Percentiles rank a stretch among this genome's conserved stretches.
These are phyloP conservation scores for Drosophila nr. fundita DNA, from an alignment of 2,888 invertebrate genomes.

Conservation along the genomic window DNA sequence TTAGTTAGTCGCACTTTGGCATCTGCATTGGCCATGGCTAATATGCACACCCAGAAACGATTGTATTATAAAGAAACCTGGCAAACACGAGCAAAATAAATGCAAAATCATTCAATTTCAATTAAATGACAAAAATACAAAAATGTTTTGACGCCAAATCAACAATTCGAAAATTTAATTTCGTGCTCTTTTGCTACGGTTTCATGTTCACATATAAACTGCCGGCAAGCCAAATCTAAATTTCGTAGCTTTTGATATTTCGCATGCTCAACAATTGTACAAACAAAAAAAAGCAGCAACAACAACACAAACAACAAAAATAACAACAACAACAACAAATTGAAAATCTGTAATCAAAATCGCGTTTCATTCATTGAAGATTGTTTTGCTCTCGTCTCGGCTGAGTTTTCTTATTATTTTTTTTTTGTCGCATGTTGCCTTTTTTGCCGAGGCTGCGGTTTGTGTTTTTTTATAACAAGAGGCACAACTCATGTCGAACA, in stretches of 20 bases:
- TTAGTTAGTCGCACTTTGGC: conserved; percentile 61
- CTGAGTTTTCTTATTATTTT: conserved; percentile 16
- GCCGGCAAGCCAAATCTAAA: conserved; percentile 42
- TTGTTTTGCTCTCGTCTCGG: conserved; percentile 35
- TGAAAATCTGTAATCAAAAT: conserved; percentile 43
- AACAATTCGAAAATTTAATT: conserved; percentile 71
- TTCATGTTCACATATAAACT: conserved; percentile 60
- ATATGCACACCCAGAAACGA: conserved; percentile 28
- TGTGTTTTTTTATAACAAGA: conserved; percentile 60
- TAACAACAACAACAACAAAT: conserved; percentile 43
- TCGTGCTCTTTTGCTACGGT: conserved; percentile 48
- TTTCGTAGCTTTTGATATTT: conserved; percentile 43
- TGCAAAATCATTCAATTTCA: conserved; percentile 75
- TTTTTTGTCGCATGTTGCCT: conserved; percentile 64
- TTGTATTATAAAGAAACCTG: conserved; percentile 4
- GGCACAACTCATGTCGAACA: conserved; percentile 71
- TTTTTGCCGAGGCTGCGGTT: conserved; percentile 25
- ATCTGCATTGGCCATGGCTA: conserved; percentile 41
- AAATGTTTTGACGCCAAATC: conserved; percentile 78
- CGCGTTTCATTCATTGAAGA: conserved; percentile 70
- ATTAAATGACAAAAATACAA: conserved; percentile 73
- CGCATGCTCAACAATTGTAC: conserved; percentile 57
- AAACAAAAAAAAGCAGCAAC: conserved; percentile 28
- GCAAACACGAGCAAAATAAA: conserved; percentile 30
- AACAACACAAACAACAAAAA: conserved; percentile 11